Conservation (phyloP, 2,888 invertebrate species). For the Ophioninae sp. region DNA sequence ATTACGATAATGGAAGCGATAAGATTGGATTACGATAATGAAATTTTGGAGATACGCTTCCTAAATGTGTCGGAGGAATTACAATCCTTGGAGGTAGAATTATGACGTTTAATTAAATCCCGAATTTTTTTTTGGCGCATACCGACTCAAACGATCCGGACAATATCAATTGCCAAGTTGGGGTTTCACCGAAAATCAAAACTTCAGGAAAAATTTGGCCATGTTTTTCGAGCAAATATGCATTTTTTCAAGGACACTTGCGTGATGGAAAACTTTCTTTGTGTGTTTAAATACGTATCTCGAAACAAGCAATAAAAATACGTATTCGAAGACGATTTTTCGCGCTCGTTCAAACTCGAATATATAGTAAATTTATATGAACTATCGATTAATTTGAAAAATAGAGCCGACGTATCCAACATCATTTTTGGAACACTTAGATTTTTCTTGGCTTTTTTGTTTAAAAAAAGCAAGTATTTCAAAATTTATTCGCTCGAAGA, state of each 20-base stretch:
- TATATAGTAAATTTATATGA: not conserved
- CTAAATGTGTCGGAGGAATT: not conserved
- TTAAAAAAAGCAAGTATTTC: not conserved
- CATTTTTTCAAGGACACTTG: too few species aligned
- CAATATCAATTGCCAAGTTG: too few species aligned
- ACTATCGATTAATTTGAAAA: not conserved
- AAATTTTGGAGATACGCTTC: not conserved
- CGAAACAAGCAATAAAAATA: too few species aligned
- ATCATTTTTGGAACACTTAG: not conserved
- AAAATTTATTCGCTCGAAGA: not conserved
- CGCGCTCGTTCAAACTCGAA: not conserved
- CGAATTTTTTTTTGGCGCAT: not conserved
- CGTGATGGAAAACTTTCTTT: too few species aligned
- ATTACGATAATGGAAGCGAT: not conserved
- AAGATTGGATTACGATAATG: not conserved
- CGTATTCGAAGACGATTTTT: too few species aligned
- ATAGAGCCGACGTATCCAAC: not conserved
- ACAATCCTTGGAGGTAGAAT: not conserved
- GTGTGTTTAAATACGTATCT: too few species aligned
- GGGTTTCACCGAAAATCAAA: too few species aligned
- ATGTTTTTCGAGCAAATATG: too few species aligned
- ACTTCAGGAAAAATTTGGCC: too few species aligned
- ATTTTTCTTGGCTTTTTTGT: not conserved
- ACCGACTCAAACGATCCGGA: not conserved
- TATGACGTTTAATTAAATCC: not conserved